Base-by-base conservation (phyloP, 2,888 invertebrate species). In the Hylaea fasciaria region DNA sequence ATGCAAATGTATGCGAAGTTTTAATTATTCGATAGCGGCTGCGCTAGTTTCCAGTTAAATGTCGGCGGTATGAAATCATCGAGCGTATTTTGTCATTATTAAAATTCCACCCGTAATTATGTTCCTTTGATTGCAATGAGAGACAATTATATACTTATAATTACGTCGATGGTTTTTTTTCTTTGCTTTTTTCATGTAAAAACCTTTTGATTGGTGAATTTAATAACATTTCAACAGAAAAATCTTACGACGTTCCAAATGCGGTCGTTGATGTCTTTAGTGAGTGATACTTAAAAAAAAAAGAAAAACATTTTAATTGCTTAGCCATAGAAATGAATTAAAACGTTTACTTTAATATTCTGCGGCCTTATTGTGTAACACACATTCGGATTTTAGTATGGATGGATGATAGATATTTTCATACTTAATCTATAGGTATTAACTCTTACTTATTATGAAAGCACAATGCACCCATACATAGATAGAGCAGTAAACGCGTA, bases 1-100 rank as follows among this genome's bases (percentile, higher is more conserved):
- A 80, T 78, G 78, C 68, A 70, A 80, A 77, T 79, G 66, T 79
- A 80, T 80, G 72, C 76, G 65, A 75, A 74, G 74, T 67, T 65
- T 76, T 79, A 79, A 80, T 80, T 76, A 74, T 72, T 72, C 65
- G 74, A 69, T 66, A 64, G 69, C 65, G 62, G 67, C 55, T 63
- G 41, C 47, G 47, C 64, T 58, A 58, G 64, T 55, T 53, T 47
- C 50, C 47, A 55, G 12, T 17, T 51, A 56, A 51, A 61, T 41
- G 32, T 39, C 11, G 17, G 14, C n/a, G 2, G 52, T 43, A 47
- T 58, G 47, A 58, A 59, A 57, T 51, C 51, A 56, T 53, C 45
- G 52, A 35, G 14, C 40, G 51, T 56, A 53, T 64, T 64, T 60
- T 60, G 59, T 60, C 59, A 60, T 54, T 45, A 60, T 60, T 60